Evolutionary conservation across 2,888 invertebrate genomes (phyloP).

Genomic region (Ligdia adustata): DNA sequence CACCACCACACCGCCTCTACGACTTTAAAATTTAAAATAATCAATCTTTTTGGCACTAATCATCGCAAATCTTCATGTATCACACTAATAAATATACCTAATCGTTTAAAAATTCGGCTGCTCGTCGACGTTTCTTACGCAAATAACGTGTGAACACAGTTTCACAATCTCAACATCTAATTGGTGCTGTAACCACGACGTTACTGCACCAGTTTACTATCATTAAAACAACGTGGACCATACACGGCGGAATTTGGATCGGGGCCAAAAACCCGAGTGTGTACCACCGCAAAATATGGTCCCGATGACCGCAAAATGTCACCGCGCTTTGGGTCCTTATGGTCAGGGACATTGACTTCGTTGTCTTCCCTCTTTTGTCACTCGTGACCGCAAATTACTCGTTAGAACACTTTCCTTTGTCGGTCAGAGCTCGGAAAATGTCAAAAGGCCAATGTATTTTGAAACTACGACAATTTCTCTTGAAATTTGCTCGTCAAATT

Average conservation of each 20-base stretch:
- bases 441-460: background rate
- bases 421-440: background rate
- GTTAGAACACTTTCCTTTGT: constrained; percentile 8
- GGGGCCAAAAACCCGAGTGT: constrained; percentile 18
- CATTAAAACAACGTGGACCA: constrained; percentile 17
- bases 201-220: constrained; percentile 20
- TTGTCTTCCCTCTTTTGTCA: constrained; percentile 14
- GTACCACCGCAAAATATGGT: constrained; percentile 21
- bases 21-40: too few relatives aligned
- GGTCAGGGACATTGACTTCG: constrained; percentile 9
- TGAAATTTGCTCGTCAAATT: too few relatives aligned
- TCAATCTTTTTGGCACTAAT: too few relatives aligned
- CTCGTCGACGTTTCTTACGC: too few relatives aligned
- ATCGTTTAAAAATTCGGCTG: too few relatives aligned
- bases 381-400: constrained; percentile 7
- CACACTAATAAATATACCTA: too few relatives aligned
- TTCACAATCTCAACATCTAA: constrained; percentile 3
- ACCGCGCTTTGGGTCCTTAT: constrained; percentile 15
- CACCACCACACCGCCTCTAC: too few relatives aligned
- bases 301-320: constrained; percentile 15
- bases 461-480: too few relatives aligned
- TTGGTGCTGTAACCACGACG: constrained; percentile 12
- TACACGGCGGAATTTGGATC: constrained; percentile 14
- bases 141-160: constrained; percentile 1
- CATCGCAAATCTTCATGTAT: too few relatives aligned